Evolutionary conservation across 2,113 vertebrate genomes (phyloP).

Genomic region (Saguinus midas): DNA sequence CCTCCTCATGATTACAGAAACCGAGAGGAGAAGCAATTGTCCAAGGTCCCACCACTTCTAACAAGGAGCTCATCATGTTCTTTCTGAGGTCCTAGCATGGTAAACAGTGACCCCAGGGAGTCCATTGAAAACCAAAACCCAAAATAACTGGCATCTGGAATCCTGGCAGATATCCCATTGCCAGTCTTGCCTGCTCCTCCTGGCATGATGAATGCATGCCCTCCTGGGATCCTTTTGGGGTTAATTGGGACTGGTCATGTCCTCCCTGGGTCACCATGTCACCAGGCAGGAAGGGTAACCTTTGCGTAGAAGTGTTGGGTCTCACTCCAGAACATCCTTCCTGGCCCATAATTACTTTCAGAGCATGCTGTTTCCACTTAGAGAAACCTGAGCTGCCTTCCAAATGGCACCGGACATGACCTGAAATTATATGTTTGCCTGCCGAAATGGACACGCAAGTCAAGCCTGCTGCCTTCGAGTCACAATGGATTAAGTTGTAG

Average conservation of each 20-base stretch:
- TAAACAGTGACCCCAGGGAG: neutral
- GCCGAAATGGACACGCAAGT: slow-evolving; percentile 53
- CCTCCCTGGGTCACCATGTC: slow-evolving; percentile 57
- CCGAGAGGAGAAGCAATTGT: neutral
- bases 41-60: neutral
- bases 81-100: neutral
- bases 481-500: neutral
- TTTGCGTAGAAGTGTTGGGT: slow-evolving; percentile 80
- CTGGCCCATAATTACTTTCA: slow-evolving; percentile 84
- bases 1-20: neutral
- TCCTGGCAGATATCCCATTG: neutral
- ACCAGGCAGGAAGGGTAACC: slow-evolving; percentile 81
- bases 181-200: neutral
- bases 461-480: slow-evolving; percentile 47
- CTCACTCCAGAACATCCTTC: slow-evolving; percentile 80
- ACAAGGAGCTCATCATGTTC: neutral
- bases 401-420: slow-evolving; percentile 78
- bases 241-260: slow-evolving; percentile 62
- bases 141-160: neutral
- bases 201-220: neutral
- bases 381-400: slow-evolving; percentile 83
- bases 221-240: neutral
- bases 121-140: neutral
- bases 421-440: slow-evolving; percentile 83
- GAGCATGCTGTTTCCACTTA: slow-evolving; percentile 83